Evolutionary conservation across 2,888 invertebrate species (phyloP), one percentile per base, ranked within the genome.

Genomic region (Tenthredo amoena): DNA sequence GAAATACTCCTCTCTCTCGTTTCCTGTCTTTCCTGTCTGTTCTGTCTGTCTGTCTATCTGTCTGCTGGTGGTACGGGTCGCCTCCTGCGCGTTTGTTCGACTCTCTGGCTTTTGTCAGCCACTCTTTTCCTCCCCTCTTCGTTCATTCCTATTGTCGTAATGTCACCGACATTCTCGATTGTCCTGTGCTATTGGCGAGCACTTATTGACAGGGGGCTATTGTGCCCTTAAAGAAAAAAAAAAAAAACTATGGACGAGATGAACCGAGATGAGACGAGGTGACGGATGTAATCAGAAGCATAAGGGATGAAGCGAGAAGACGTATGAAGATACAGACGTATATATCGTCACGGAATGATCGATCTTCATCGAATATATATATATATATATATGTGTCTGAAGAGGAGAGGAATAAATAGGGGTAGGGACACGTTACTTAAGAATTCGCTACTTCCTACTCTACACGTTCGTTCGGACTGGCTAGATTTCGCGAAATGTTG

Each of bases 91-190:
- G 26, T 83, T 86, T 85, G 84, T 85, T 79, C 85, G 82, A 77
- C 50, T 79, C 50, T 79, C 84, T 37, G 84, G 68, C 84, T 86
- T 84, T 84, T 74, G 65, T 87, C 74, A 84, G 65, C 40, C 79
- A 47, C 74, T 79, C 77, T 71, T 76, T 85, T 77, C 86, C 86
- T 31, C 81, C 74, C 34, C 31, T 31, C 55, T 74, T 74, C 43
- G 26, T 40, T 43, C 72, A 74, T 43, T 12, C 34, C 50, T 34
- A 77, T 77, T 77, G 77, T 77, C 50, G 50, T 77, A 55, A 77
- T 77, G 55, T 77, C 77, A 77, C 77, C 50, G 77, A 77, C 77
- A 50, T 77, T 77, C 77, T 47, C 50, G 55, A 77, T 55, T 55
- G 55, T 50, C 50, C 55, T 31, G 26, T 31, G 26, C 77, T 77